A percentile compares a stretch with the other conserved stretches of the same genome.
Conservation (phyloP, 2,113 vertebrate genomes). For the Nettapus auritus region DNA sequence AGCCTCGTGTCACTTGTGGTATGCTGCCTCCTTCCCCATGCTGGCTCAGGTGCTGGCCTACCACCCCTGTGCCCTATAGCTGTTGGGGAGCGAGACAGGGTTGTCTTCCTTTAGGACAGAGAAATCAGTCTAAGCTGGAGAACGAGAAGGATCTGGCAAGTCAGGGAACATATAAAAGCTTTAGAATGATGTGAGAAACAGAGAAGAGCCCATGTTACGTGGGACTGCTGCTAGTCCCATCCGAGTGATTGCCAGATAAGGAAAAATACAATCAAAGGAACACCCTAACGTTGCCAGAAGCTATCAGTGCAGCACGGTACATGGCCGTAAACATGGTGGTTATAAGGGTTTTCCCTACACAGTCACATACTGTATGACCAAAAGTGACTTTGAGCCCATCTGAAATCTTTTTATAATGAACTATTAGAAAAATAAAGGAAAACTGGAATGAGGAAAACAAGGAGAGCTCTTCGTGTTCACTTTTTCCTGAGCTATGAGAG, state of each 20-base stretch:
- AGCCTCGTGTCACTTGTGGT: background rate
- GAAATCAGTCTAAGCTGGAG: background rate
- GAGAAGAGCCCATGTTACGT: background rate
- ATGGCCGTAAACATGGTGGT: constrained; percentile 40
- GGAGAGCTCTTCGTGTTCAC: background rate
- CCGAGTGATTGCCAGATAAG: background rate
- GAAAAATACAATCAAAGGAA: constrained; percentile 1
- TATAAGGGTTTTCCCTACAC: constrained; percentile 47
- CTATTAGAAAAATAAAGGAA: background rate
- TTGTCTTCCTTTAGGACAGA: background rate
- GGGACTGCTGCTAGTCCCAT: background rate
- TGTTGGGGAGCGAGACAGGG: background rate
- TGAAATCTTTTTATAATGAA: constrained; percentile 35
- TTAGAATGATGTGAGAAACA: background rate
- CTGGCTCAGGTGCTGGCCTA: background rate
- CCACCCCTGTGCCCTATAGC: background rate
- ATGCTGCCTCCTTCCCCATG: background rate
- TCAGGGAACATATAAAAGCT: background rate
- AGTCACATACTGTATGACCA: constrained; percentile 50
- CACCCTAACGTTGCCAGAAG: background rate
- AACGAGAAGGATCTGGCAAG: background rate
- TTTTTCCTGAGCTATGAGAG: background rate
- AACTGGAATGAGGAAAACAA: background rate
- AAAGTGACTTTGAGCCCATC: constrained; percentile 47
- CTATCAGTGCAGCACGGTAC: background rate